phyloP scores from a whole-genome alignment of 2,113 vertebrate genomes.

The Ia io region DNA sequence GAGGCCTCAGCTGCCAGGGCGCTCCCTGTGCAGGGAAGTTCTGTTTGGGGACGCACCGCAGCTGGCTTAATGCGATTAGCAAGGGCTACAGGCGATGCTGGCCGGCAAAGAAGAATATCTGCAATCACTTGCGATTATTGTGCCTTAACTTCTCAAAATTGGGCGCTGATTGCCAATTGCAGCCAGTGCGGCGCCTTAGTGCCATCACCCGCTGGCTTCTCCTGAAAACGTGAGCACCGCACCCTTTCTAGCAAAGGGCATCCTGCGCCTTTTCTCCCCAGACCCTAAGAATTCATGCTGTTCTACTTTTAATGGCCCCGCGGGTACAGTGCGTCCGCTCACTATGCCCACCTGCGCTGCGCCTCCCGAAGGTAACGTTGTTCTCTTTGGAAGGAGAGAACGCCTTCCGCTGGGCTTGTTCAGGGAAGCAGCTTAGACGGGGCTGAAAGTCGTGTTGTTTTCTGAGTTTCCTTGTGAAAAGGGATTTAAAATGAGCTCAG shows the following conservation, averaged over 20 bases:
- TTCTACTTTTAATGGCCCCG: background rate
- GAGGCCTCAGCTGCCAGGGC: fast-evolving
- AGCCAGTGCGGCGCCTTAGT: background rate
- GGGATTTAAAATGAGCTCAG: background rate
- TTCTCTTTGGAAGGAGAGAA: background rate
- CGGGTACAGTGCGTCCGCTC: background rate
- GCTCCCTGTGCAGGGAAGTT: background rate
- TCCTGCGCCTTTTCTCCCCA: background rate
- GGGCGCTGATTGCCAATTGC: background rate
- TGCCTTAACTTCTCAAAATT: background rate
- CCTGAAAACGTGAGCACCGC: background rate
- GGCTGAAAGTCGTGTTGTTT: background rate
- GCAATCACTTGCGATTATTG: background rate
- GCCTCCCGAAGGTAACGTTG: background rate
- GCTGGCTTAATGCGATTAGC: background rate
- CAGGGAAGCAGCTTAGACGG: background rate
- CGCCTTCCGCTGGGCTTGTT: background rate
- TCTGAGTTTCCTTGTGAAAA: background rate
- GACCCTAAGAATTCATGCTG: background rate
- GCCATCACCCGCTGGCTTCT: background rate
- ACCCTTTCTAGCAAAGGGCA: background rate
- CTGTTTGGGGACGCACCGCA: background rate
- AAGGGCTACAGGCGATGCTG: background rate
- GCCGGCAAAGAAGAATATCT: background rate
- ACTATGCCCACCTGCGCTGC: background rate